Percentiles rank a stretch among this genome's conserved stretches.
Conservation (phyloP, 2,797 vertebrate genomes). For the Brotula barbata region DNA sequence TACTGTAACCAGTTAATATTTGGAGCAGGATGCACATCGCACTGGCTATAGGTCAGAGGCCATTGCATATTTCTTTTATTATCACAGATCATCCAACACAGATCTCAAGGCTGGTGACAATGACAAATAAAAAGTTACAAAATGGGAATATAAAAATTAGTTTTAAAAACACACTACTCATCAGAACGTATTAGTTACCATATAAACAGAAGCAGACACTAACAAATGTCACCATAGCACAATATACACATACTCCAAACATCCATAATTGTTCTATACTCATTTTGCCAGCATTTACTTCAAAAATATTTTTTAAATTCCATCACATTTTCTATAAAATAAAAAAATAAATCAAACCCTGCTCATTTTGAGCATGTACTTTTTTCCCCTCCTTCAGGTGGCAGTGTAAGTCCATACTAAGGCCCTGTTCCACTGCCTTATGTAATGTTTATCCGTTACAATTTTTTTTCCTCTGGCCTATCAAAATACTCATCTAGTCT, state of each 20-base stretch:
- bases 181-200: slow-evolving; percentile 59
- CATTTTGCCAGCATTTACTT: slow-evolving; percentile 73
- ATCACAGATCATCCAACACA: slow-evolving; percentile 76
- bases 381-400: slow-evolving; percentile 54
- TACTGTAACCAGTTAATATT: no score
- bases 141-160: slow-evolving; percentile 73
- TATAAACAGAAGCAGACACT: slow-evolving; percentile 64
- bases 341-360: slow-evolving; percentile 75
- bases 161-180: slow-evolving; percentile 71
- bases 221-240: slow-evolving; percentile 65
- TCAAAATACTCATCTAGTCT: slow-evolving; percentile 7
- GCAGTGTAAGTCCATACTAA: slow-evolving; percentile 66
- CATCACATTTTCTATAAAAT: slow-evolving; percentile 70
- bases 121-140: slow-evolving; percentile 74
- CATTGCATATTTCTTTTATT: slow-evolving; percentile 82
- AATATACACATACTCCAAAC: slow-evolving; percentile 73
- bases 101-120: slow-evolving; percentile 72
- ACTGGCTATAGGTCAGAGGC: slow-evolving; percentile 39
- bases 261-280: slow-evolving; percentile 66
- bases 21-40: no score
- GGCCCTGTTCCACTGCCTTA: slow-evolving; percentile 35
- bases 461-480: slow-evolving; percentile 12
- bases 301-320: slow-evolving; percentile 75
- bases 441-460: slow-evolving; percentile 36
- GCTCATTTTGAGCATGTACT: slow-evolving; percentile 63